Conservation (phyloP, 2,888 invertebrate genomes). For the Coleophora flavipennella region DNA sequence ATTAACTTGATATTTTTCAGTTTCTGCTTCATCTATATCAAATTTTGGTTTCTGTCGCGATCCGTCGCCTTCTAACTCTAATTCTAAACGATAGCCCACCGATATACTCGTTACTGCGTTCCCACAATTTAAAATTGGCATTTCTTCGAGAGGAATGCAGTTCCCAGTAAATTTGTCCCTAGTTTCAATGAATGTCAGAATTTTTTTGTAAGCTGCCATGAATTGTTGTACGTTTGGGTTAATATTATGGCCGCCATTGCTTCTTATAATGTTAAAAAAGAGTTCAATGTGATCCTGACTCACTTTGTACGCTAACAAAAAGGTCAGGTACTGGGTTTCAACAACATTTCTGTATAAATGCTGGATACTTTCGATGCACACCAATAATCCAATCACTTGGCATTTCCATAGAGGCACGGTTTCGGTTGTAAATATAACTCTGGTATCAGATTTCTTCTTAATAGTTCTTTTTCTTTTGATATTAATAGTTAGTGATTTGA, state of each 20-base stretch:
- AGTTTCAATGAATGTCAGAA: conserved; percentile 7
- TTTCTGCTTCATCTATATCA: not conserved
- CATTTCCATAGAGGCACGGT: not conserved
- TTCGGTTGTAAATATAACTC: not conserved
- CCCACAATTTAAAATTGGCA: conserved; percentile 1
- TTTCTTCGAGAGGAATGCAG: conserved; percentile 8
- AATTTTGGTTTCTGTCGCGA: not conserved
- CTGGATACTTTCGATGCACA: conserved; percentile 3
- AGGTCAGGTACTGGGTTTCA: conserved; percentile 1
- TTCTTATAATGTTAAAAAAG: conserved; percentile 8
- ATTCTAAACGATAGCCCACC: not conserved
- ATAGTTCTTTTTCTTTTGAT: not conserved
- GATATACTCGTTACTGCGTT: not conserved
- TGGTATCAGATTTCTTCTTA: not conserved
- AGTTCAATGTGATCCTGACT: conserved; percentile 10
- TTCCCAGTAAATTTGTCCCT: conserved; percentile 9
- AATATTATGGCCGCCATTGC: conserved; percentile 10
- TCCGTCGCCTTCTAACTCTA: not conserved
- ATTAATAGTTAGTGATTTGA: not conserved
- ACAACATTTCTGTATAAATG: conserved; percentile 6
- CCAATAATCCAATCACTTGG: not conserved
- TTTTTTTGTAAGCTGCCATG: conserved; percentile 8
- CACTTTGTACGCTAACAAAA: conserved; percentile 2
- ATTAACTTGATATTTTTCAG: not conserved
- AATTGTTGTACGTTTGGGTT: conserved; percentile 9